These are phyloP conservation scores for Diorhabda elongata DNA, from an alignment of 1,140 invertebrate genomes.

Conservation along the genomic window DNA sequence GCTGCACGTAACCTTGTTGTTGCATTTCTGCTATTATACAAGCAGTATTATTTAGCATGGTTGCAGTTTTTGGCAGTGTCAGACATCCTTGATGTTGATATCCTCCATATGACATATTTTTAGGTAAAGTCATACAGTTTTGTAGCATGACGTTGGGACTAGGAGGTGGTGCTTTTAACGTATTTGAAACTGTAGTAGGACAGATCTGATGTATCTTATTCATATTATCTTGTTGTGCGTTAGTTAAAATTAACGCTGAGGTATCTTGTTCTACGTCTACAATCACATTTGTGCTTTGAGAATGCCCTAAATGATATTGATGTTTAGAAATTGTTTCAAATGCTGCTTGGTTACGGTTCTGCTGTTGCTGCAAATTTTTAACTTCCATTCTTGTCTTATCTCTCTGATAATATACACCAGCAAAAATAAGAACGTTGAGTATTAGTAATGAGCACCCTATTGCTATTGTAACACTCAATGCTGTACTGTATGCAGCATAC, in stretches of 20 bases:
- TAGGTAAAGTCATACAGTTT: slow-evolving; percentile 63
- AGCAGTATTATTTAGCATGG: slow-evolving; percentile 53
- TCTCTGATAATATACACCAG: slow-evolving; percentile 80
- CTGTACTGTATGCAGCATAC: slow-evolving; percentile 75
- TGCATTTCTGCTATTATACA: slow-evolving; percentile 54
- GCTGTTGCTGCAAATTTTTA: slow-evolving; percentile 66
- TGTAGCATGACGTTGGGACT: slow-evolving; percentile 56
- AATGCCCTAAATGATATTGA: slow-evolving; percentile 62
- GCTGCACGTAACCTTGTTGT: slow-evolving; percentile 52
- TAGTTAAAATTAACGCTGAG: slow-evolving; percentile 61
- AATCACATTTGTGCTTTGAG: slow-evolving; percentile 67
- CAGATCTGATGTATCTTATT: slow-evolving; percentile 50
- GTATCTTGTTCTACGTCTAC: slow-evolving; percentile 76
- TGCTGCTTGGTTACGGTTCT: slow-evolving; percentile 66
- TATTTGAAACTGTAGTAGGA: slow-evolving; percentile 57
- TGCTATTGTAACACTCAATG: slow-evolving; percentile 80
- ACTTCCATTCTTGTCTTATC: slow-evolving; percentile 78
- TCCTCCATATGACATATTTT: slow-evolving; percentile 46
- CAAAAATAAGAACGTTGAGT: slow-evolving; percentile 82
- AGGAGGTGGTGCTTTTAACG: slow-evolving; percentile 54
- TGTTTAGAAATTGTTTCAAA: slow-evolving; percentile 66
- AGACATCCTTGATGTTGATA: slow-evolving; percentile 52
- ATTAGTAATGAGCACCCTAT: slow-evolving; percentile 83
- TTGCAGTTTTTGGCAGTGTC: slow-evolving; percentile 56
- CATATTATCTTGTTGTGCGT: slow-evolving; percentile 45